Conservation (phyloP, 1,140 invertebrate genomes). For the Schlechtendalia chinensis region DNA sequence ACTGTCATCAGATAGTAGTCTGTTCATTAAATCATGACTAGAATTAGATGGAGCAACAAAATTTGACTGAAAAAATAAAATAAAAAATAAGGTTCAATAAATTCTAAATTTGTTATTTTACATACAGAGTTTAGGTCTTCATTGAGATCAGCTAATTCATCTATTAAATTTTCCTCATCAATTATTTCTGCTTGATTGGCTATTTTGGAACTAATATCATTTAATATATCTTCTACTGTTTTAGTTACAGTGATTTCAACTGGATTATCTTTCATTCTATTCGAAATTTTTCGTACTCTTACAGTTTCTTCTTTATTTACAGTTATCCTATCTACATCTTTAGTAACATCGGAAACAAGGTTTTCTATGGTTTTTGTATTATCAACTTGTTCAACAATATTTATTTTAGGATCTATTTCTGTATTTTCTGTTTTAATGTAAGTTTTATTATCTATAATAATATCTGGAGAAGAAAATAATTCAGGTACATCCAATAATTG, state of each 20-base stretch:
- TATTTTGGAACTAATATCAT: conserved; percentile 45
- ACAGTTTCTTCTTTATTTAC: conserved; percentile 19
- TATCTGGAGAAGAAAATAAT: conserved; percentile 35
- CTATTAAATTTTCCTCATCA: conserved; percentile 43
- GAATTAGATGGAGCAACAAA: conserved; percentile 47
- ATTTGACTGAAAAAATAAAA: conserved; percentile 40
- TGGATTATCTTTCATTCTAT: conserved; percentile 11
- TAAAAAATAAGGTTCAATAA: not conserved
- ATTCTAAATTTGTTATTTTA: not conserved
- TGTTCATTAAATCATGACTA: conserved; percentile 46
- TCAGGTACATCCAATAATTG: conserved; percentile 9
- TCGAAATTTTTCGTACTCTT: conserved; percentile 15
- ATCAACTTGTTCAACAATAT: not conserved
- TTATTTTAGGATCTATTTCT: not conserved
- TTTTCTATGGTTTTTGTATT: not conserved
- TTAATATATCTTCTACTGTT: conserved; percentile 45
- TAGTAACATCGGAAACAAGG: not conserved
- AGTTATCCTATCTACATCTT: not conserved
- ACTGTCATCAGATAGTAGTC: conserved; percentile 24
- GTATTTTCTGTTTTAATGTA: not conserved
- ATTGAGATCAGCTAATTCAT: conserved; percentile 45
- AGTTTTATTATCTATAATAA: conserved; percentile 3
- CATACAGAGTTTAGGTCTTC: conserved; percentile 47
- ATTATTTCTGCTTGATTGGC: conserved; percentile 27
- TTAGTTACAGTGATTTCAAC: conserved; percentile 31